These are phyloP conservation scores for Euspilapteryx auroguttella DNA, from an alignment of 2,888 invertebrate genomes.

Conservation along the genomic window DNA sequence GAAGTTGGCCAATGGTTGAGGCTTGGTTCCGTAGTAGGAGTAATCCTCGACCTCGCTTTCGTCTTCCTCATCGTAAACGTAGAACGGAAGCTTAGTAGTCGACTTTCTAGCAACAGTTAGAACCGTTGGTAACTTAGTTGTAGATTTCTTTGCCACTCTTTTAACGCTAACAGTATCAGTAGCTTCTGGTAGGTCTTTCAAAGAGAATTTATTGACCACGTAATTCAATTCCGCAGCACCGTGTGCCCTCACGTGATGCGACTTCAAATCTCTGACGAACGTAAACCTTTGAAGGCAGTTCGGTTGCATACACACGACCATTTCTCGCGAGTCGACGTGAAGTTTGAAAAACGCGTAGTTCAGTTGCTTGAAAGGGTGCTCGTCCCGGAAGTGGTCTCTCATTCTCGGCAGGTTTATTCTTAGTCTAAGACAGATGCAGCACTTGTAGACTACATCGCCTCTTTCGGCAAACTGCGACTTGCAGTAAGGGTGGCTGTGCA, in stretches of 20 bases:
- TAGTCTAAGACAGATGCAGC: constrained; percentile 34
- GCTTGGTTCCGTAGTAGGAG: constrained; percentile 51
- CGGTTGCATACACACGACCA: constrained; percentile 12
- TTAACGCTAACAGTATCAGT: constrained; percentile 7
- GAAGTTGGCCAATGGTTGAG: constrained; percentile 27
- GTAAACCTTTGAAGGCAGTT: constrained; percentile 19
- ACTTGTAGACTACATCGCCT: constrained; percentile 39
- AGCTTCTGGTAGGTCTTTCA: neutral
- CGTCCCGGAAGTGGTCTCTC: constrained; percentile 25
- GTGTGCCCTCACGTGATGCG: constrained; percentile 20
- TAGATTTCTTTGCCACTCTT: constrained; percentile 27
- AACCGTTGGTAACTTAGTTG: constrained; percentile 22
- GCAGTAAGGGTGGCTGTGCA: constrained; percentile 19
- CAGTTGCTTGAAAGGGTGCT: constrained; percentile 15
- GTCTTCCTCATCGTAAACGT: constrained; percentile 4
- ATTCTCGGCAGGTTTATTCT: constrained; percentile 20
- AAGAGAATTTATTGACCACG: constrained; percentile 8
- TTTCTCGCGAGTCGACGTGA: constrained; percentile 13
- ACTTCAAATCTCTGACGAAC: constrained; percentile 16
- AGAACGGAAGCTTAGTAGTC: constrained; percentile 37
- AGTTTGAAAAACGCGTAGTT: constrained; percentile 25
- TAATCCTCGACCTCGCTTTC: constrained; percentile 17
- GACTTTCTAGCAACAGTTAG: constrained; percentile 43
- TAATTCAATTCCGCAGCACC: constrained; percentile 13
- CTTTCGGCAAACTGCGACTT: constrained; percentile 21